Base-by-base conservation (phyloP, 2,888 invertebrate genomes). In the Tetanocera ferruginea region DNA sequence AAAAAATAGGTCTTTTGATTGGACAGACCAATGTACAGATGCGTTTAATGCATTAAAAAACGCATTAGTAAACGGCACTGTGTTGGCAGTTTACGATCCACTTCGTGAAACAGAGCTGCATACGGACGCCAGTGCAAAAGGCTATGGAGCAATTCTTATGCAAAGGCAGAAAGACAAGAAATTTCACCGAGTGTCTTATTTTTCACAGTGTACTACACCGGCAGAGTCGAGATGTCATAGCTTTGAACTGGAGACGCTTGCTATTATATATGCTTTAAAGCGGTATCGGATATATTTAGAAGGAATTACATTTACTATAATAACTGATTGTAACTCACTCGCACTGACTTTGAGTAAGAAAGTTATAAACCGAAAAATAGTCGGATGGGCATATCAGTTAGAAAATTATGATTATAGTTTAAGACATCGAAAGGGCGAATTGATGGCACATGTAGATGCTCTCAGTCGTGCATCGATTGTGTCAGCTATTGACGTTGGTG, bases 121-220 rank as follows among this genome's bases (percentile, higher is more conserved):
- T 71, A 79, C 78, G 51, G 78, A 79, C 31, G 79, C 80, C 28
- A 79, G 79, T 49, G 60, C 71, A 9, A 25, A 55, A 1, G 78
- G 78, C 0, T 80, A 75, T 52, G 80, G 77, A 4, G 69, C 77
- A 3, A 74, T 80, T 14, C 31, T 80, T 6, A 19, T 80, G 9
- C 78, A 78, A n/a, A n/a, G n/a, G n/a, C n/a, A n/a, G n/a, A n/a
- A n/a, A n/a, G n/a, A n/a, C n/a, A n/a, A n/a, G n/a, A 17, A 70
- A 19, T 78, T 70, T 8, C 76, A 71, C n/a, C 67, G 76, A 19
- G n/a, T 78, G 11, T 17, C 70, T 9, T 64, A 71, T 9, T 72
- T 72, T 23, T 76, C 75, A 19, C 28, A 64, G 5, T 14, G 49
- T 5, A 67, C 74, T 4, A 57, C 74, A 3, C 31, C 57, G 0